Percentiles rank a stretch among this genome's conserved stretches.
These are phyloP conservation scores for Proales similis DNA, from an alignment of 1,140 invertebrate genomes.

Conservation along the genomic window DNA sequence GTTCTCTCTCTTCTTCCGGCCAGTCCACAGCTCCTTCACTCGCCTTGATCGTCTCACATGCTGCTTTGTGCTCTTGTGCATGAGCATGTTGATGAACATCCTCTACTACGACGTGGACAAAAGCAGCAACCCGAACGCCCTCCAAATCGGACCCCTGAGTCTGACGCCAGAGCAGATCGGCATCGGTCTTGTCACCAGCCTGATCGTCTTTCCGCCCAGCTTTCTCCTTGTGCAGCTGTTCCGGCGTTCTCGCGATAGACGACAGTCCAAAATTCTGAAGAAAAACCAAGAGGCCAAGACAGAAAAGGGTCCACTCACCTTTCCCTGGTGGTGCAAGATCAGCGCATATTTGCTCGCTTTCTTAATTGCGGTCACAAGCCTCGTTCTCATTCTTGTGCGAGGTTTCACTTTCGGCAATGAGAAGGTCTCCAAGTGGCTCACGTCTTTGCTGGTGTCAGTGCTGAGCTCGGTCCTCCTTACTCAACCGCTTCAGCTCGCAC, in stretches of 20 bases:
- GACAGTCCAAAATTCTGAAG: constrained; percentile 38
- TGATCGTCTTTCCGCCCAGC: constrained; percentile 57
- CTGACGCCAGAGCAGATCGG: constrained; percentile 41
- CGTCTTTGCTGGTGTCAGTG: background rate
- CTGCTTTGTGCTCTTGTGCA: constrained; percentile 56
- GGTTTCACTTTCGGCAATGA: constrained; percentile 8
- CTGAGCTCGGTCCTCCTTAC: background rate
- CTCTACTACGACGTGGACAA: constrained; percentile 55
- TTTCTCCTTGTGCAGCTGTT: constrained; percentile 56
- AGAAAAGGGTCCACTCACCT: background rate
- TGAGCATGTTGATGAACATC: constrained; percentile 58
- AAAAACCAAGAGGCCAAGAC: background rate
- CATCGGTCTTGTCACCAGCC: constrained; percentile 47
- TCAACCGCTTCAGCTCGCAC: background rate
- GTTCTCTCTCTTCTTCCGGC: constrained; percentile 18
- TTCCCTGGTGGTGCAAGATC: constrained; percentile 12
- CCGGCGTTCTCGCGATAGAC: constrained; percentile 49
- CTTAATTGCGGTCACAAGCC: background rate
- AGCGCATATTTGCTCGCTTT: background rate
- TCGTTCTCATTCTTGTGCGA: constrained; percentile 10
- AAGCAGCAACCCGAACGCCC: background rate
- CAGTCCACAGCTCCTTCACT: constrained; percentile 9
- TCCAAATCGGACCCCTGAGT: constrained; percentile 53
- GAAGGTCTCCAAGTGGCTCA: constrained; percentile 12
- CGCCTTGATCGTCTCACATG: constrained; percentile 50